Evolutionary conservation across 2,888 invertebrate genomes (phyloP), one percentile per base, ranked within the genome.

Genomic region (Rhamphomyia laevipes): DNA sequence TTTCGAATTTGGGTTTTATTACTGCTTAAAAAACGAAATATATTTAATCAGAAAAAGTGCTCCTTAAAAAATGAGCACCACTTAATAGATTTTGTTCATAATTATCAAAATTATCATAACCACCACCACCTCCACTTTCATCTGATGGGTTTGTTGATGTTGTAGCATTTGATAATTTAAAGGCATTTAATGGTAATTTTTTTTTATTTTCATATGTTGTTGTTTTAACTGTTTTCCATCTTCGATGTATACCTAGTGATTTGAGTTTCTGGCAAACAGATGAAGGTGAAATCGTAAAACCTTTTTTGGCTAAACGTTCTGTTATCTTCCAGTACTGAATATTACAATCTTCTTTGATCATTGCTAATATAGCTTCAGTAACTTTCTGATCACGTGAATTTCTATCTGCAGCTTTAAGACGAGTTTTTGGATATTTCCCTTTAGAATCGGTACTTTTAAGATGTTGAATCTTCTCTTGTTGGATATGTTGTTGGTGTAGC

Each of bases 241-340:
- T 65, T 3, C 68, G 58, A 54, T 69, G 68, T 37, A 69, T 68
- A 45, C 69, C 68, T 62, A 68, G 63, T n/a, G 67, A 63, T 55
- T 68, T 69, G 42, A 68, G 58, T 51, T 68, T 68, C 50, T 67
- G 70, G 51, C 68, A 68, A 33, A 69, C 68, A 17, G 70, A 68
- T 17, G 69, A 69, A 9, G 70, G 66, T 48, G 69, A 69, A 55
- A 68, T 66, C 50, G 66, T 61, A 48, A 61, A 66, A 46, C 68
- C 68, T 53, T 69, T 68, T 47, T 68, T 69, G 40, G 68, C 68
- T 13, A 68, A 55, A 4, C 64, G 65, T 7, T 68, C 67, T 16
- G 68, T 69, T 21, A 68, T 65, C 51, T 68, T 69, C 68, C 68
- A 68, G 51, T 68, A 68, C 50, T 68, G 68, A 50, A 68, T 68